Evolutionary conservation across 2,797 vertebrate genomes (phyloP).

Genomic region (Epinephelus malabaricus): DNA sequence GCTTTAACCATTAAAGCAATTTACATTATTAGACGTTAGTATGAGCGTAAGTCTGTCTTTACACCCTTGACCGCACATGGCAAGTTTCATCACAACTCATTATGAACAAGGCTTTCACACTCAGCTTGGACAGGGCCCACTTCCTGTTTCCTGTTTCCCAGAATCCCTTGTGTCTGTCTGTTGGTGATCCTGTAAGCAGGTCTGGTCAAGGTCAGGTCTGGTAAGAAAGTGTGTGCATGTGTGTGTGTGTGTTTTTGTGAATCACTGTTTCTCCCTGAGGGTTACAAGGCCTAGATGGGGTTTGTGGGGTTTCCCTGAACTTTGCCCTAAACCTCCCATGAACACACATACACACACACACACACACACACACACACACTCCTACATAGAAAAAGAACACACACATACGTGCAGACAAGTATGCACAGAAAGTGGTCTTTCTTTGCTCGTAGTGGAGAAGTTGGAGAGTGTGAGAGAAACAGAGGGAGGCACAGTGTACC

Average conservation of each 20-base stretch:
- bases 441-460: conserved; percentile 29
- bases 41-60: conserved; percentile 26
- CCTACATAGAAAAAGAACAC: conserved; percentile 37
- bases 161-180: conserved; percentile 75
- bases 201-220: conserved; percentile 82
- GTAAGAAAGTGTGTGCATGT: conserved; percentile 30
- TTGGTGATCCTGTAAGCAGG: conserved; percentile 76
- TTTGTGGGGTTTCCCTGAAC: conserved; percentile 78
- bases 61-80: conserved; percentile 52
- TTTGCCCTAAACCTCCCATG: conserved; percentile 72
- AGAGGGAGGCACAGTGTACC: conserved; percentile 57
- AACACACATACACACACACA: conserved; percentile 42
- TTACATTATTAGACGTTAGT: conserved; percentile 57
- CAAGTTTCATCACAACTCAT: conserved; percentile 55
- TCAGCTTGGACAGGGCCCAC: conserved; percentile 62
- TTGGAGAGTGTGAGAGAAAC: conserved; percentile 54
- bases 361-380: conserved; percentile 38
- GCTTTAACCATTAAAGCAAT: conserved; percentile 60
- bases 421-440: conserved; percentile 68
- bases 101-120: conserved; percentile 61
- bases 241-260: conserved; percentile 31
- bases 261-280: conserved; percentile 69
- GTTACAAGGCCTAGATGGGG: conserved; percentile 59
- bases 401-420: conserved; percentile 38
- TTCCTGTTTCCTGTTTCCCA: conserved; percentile 83